phyloP scores from a whole-genome alignment of 2,113 vertebrate species.

The Fregata magnificens region DNA sequence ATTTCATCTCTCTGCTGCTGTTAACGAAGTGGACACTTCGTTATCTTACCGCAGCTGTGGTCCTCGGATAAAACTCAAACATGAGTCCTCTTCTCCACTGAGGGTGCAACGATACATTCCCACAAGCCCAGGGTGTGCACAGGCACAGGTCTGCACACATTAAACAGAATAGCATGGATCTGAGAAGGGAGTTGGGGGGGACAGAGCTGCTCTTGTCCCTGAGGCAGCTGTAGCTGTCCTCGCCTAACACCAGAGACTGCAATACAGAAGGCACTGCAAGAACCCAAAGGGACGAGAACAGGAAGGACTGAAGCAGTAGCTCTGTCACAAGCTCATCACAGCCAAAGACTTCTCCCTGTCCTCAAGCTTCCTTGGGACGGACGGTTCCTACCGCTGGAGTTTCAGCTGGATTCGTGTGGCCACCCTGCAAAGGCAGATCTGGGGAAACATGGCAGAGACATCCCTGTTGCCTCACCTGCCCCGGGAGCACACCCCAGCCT shows the following conservation, averaged over 20 bases:
- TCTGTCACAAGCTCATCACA: neutral
- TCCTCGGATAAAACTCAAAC: neutral
- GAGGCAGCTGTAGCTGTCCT: neutral
- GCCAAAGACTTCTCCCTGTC: neutral
- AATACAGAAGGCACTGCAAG: neutral
- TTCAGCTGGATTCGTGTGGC: neutral
- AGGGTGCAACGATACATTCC: fast-evolving
- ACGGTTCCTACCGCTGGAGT: neutral
- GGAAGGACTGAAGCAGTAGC: neutral
- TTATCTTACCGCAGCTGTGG: neutral
- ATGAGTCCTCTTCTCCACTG: neutral
- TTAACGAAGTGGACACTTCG: fast-evolving
- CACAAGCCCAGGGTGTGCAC: neutral
- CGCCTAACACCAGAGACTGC: neutral
- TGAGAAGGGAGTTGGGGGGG: neutral
- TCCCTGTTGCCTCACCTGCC: neutral
- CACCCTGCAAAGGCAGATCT: neutral
- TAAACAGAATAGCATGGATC: fast-evolving
- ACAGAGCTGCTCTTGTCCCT: neutral
- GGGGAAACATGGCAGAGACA: neutral
- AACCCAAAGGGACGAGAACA: neutral
- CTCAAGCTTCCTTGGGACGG: neutral
- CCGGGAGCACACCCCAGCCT: neutral
- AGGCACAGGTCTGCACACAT: neutral
- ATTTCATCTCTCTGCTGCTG: neutral